These are phyloP conservation scores for Lanistes nyassanus DNA, from an alignment of 1,140 invertebrate species.

Conservation along the genomic window DNA sequence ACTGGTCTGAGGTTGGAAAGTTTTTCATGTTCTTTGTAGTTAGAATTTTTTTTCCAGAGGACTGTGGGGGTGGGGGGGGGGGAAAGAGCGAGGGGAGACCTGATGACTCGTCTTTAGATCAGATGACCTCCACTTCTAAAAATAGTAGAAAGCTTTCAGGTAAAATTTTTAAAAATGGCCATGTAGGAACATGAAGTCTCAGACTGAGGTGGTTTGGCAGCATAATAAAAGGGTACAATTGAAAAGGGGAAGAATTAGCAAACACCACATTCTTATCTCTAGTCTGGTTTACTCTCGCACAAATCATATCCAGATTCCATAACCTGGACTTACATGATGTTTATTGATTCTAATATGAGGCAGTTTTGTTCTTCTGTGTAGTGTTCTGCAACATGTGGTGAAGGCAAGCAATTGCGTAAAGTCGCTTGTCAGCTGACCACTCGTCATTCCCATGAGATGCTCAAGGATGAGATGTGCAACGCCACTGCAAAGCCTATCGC, in stretches of 20 bases:
- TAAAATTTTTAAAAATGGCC: background rate
- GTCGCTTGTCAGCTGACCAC: slow-evolving; percentile 73
- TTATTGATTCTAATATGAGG: background rate
- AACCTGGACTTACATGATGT: no score
- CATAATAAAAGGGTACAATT: no score
- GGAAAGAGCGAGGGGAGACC: no score
- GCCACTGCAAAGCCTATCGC: slow-evolving; percentile 18
- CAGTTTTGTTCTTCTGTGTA: slow-evolving; percentile 53
- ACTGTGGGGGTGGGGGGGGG: no score
- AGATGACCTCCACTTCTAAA: slow-evolving; percentile 69
- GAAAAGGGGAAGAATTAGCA: no score
- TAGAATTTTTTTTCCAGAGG: background rate
- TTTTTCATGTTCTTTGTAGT: background rate
- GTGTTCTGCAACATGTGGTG: slow-evolving; percentile 80
- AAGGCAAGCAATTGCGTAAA: slow-evolving; percentile 73
- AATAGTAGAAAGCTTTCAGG: background rate
- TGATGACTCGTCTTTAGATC: background rate
- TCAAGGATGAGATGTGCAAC: slow-evolving; percentile 31
- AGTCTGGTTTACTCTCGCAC: no score
- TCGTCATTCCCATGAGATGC: slow-evolving; percentile 48
- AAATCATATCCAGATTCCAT: no score
- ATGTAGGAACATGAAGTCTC: background rate
- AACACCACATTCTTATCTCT: no score
- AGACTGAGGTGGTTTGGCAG: slow-evolving; percentile 58
- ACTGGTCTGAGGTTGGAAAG: slow-evolving; percentile 50